Evolutionary conservation across 2,113 vertebrate genomes (phyloP).

Genomic region (Myanophis thanlyinensis): DNA sequence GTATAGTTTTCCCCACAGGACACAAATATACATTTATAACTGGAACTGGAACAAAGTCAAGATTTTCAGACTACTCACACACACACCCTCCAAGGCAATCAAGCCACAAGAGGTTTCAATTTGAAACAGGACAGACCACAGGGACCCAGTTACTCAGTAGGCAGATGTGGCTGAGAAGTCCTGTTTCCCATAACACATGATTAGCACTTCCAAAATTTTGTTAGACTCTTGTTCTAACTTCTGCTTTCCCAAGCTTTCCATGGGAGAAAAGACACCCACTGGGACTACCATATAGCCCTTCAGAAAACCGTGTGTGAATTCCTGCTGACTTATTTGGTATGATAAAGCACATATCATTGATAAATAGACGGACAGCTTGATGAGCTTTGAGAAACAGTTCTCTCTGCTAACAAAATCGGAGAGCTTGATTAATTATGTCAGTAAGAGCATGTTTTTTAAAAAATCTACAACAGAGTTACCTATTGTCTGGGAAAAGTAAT

Average conservation of each 20-base stretch:
- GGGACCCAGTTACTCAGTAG: conserved; percentile 36
- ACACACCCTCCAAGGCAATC: conserved; percentile 16
- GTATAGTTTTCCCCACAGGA: conserved; percentile 17
- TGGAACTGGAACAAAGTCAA: conserved; percentile 38
- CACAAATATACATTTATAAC: conserved; percentile 36
- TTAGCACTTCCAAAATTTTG: conserved; percentile 42
- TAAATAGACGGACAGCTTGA: conserved; percentile 10
- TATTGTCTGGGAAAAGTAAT: not conserved
- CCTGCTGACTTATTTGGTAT: conserved; percentile 19
- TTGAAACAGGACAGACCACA: conserved; percentile 52
- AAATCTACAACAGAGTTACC: not conserved
- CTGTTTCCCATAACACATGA: conserved; percentile 36
- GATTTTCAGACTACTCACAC: conserved; percentile 39
- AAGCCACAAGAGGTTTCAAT: conserved; percentile 42
- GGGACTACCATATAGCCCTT: conserved; percentile 33
- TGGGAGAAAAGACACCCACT: conserved; percentile 21
- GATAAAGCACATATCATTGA: conserved; percentile 22
- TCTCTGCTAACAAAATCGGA: not conserved
- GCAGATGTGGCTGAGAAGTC: conserved; percentile 34
- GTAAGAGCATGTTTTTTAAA: not conserved
- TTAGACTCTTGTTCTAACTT: conserved; percentile 31
- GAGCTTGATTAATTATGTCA: not conserved
- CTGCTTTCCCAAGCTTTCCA: conserved; percentile 34
- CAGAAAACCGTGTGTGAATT: conserved; percentile 10
- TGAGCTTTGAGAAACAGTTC: not conserved